Percentiles rank a stretch among this genome's conserved stretches.
phyloP scores from a whole-genome alignment of 1,140 invertebrate genomes.

The Notospermus geniculatus region DNA sequence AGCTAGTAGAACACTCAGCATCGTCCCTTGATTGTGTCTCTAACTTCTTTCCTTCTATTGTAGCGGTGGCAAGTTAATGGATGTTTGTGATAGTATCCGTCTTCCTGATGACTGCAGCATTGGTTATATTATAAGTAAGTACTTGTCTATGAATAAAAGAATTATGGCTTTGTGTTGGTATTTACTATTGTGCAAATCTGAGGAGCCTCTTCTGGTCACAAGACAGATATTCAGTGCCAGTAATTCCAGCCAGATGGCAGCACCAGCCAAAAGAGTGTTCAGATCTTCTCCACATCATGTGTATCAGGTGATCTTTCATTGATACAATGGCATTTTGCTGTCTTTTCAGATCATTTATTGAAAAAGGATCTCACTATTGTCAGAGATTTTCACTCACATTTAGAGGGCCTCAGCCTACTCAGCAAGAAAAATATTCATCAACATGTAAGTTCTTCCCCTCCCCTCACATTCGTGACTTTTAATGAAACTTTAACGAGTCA shows the following conservation, averaged over 20 bases:
- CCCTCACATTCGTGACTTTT: too few relatives aligned
- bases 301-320: too few relatives aligned
- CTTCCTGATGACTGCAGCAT: conserved; percentile 96
- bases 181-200: neutral
- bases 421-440: conserved; percentile 68
- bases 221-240: too few relatives aligned
- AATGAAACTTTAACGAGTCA: too few relatives aligned
- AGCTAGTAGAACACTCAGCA: too few relatives aligned
- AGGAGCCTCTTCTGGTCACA: too few relatives aligned
- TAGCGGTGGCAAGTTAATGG: conserved; percentile 91
- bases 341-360: conserved; percentile 77
- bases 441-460: conserved; percentile 9
- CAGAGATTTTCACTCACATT: conserved; percentile 91
- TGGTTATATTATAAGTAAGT: conserved; percentile 91
- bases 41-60: conserved; percentile 57
- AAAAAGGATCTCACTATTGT: conserved; percentile 85
- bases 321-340: too few relatives aligned
- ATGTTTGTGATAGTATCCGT: conserved; percentile 78
- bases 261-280: too few relatives aligned
- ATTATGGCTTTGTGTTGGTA: neutral
- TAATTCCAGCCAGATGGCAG: too few relatives aligned
- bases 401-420: conserved; percentile 91
- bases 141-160: neutral
- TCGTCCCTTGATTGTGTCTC: too few relatives aligned
- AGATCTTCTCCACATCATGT: too few relatives aligned